Evolutionary conservation across 2,113 vertebrate species (phyloP).

Genomic region (Chrysemys picta): DNA sequence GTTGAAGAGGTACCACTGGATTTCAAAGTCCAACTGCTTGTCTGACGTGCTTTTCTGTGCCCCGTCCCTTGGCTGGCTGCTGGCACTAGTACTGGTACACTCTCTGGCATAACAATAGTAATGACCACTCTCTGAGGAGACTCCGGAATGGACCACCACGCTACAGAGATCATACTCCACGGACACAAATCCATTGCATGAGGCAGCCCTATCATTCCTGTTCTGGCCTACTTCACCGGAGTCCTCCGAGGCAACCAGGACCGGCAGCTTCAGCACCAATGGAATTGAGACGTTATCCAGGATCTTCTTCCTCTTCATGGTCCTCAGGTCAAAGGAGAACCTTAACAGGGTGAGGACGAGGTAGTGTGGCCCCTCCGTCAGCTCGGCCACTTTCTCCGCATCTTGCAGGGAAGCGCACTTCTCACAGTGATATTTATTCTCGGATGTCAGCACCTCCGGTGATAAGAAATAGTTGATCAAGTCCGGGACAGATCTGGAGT

Average conservation of each 20-base stretch:
- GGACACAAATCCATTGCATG: slow-evolving; percentile 51
- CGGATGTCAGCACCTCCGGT: slow-evolving; percentile 81
- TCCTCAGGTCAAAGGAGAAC: slow-evolving; percentile 83
- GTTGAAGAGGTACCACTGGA: slow-evolving; percentile 87
- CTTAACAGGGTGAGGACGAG: slow-evolving; percentile 85
- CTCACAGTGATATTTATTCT: slow-evolving; percentile 87
- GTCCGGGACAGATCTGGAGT: slow-evolving; percentile 80
- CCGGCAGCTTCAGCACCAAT: slow-evolving; percentile 79
- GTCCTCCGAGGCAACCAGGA: slow-evolving; percentile 60
- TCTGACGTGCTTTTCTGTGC: background rate
- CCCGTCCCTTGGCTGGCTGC: rapidly evolving
- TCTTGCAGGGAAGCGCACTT: slow-evolving; percentile 84
- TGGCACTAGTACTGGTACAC: background rate
- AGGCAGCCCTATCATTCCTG: background rate
- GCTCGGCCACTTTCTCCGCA: slow-evolving; percentile 83
- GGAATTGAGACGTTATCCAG: slow-evolving; percentile 83
- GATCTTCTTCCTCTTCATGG: slow-evolving; percentile 86
- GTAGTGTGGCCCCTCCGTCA: slow-evolving; percentile 83
- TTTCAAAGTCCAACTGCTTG: slow-evolving; percentile 73
- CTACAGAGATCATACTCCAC: slow-evolving; percentile 83
- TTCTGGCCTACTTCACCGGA: background rate
- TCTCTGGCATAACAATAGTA: slow-evolving; percentile 88
- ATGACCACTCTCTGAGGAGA: slow-evolving; percentile 86
- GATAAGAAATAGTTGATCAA: slow-evolving; percentile 87
- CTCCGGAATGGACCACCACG: slow-evolving; percentile 84